Evolutionary conservation across 2,888 invertebrate genomes (phyloP), one percentile per base, ranked within the genome.

Genomic region (Tillus elongatus): DNA sequence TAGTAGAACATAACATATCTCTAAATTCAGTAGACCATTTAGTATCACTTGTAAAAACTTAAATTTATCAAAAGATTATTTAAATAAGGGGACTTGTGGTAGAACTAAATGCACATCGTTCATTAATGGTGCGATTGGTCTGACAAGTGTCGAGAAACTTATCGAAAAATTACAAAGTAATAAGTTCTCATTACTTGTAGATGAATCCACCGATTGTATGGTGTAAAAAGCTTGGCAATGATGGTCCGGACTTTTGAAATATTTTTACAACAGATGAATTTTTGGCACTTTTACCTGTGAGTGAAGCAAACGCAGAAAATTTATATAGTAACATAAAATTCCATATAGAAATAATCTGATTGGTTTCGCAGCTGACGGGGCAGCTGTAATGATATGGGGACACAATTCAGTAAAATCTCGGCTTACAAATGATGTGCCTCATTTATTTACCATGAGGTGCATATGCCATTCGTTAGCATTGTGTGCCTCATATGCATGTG

Each of bases 401-500:
- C 24, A 19, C 24, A 19, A 19, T 19, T 19, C 24, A 19, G 6
- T 6, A 19, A 19, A 19, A 19, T 19, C 24, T 19, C 24, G 24
- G 24, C 24, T 19, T 19, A 19, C 24, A 19, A 19, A 19, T 19
- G 24, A 8, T 19, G 24, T 19, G 24, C 24, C 24, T 19, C 24
- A 19, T 19, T 19, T 19, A 24, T 58, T 59, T 45, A 39, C 52
- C 9, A 46, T 61, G 36, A 61, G 58, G 44, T 63, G 58, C 37
- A 52, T 53, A n/a, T 61, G 59, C 40, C 60, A 61, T 39, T 57
- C 53, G 35, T 53, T 56, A 30, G 49, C 44, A 9, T 37, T 55
- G 4, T 55, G 56, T 33, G 51, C 55, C 13, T 50, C 45, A 13
- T 51, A 56, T 42, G 60, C 58, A 13, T 54, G 56, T 34, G 30